Conservation (phyloP, 2,113 vertebrate genomes). For the Sclerurus mexicanus region DNA sequence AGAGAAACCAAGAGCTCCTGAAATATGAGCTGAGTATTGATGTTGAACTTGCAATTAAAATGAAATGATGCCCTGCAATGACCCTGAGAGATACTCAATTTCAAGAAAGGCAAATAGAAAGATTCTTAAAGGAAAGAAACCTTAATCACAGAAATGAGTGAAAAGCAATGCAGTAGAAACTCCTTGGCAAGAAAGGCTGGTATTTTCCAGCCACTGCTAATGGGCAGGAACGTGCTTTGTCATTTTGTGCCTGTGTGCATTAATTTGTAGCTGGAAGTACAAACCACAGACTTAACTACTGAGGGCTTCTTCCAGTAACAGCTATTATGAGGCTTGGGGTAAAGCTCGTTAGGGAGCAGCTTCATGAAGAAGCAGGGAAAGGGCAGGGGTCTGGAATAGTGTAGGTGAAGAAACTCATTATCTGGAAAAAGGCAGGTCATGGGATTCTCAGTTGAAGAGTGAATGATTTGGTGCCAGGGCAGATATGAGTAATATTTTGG, state of each 20-base stretch:
- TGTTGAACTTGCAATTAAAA: constrained; percentile 53
- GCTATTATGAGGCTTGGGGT: background rate
- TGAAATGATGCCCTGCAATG: constrained; percentile 29
- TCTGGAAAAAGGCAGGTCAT: background rate
- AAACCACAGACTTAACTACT: constrained; percentile 21
- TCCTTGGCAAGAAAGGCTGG: background rate
- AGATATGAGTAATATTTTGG: constrained; percentile 40
- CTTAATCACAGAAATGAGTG: constrained; percentile 25
- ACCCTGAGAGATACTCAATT: background rate
- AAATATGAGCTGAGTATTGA: constrained; percentile 37
- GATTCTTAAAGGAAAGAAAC: background rate
- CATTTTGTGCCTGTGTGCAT: constrained; percentile 21
- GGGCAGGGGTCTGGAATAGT: background rate
- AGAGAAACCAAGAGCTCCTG: constrained; percentile 16
- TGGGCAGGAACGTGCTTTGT: constrained; percentile 14
- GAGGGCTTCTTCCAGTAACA: constrained; percentile 16
- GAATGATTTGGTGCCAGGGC: background rate
- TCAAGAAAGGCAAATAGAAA: background rate
- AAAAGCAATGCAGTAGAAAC: background rate
- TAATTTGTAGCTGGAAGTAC: constrained; percentile 38
- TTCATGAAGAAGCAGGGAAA: background rate
- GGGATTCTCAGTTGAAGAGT: background rate
- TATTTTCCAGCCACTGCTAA: constrained; percentile 44
- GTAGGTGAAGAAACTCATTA: background rate
- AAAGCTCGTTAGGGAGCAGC: background rate